Base-by-base conservation (phyloP, 2,797 vertebrate species). In the Phoeniculus purpureus region DNA sequence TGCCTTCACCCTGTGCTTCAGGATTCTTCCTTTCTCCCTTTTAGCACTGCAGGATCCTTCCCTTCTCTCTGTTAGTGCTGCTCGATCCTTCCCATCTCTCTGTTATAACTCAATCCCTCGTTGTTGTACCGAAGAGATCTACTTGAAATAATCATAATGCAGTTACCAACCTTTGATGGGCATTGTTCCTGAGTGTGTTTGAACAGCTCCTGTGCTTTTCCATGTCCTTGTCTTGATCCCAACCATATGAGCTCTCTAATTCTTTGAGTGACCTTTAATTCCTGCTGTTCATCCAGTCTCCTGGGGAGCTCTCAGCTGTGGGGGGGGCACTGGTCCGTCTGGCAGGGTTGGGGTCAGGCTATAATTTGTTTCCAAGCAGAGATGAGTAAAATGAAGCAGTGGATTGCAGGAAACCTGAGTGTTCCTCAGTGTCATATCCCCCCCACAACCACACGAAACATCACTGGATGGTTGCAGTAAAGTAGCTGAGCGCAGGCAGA, bases 71-170 rank as follows among this genome's bases (percentile, higher is more conserved):
- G 7, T 9, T 10, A 40, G 15, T 40, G 40, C 40, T 40, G 40
- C 40, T 10, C 10, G 40, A 40, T 40, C 15, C 40, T 40, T 40
- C 40, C 40, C 15, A 10, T 67, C 26, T 81, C 18, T 10, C 16
- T 40, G 60, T 67, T 25, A 1, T 25, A 40, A 19, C 4, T 40
- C 21, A 12, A 32, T 54, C 27, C 4, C 4, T 4, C 15, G 2
- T 56, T 18, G 10, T 1, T 6, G 55, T 47, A 1, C 15, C 11
- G 25, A 22, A 8, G 34, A 1, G 16, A 1, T 52, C 52, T 52
- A 22, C n/a, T 43, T 27, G 52, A 21, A 83, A 43, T 27, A 40
- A 50, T 21, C 29, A 15, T 22, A 4, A 4, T 21, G 3, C 16
- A 45, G 13, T 70, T 45, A 1, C 27, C n/a, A 11, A 23, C 27